A percentile compares a stretch with the other conserved stretches of the same genome.
Conservation (phyloP, 1,140 invertebrate genomes). For the Diploscapter pachys region DNA sequence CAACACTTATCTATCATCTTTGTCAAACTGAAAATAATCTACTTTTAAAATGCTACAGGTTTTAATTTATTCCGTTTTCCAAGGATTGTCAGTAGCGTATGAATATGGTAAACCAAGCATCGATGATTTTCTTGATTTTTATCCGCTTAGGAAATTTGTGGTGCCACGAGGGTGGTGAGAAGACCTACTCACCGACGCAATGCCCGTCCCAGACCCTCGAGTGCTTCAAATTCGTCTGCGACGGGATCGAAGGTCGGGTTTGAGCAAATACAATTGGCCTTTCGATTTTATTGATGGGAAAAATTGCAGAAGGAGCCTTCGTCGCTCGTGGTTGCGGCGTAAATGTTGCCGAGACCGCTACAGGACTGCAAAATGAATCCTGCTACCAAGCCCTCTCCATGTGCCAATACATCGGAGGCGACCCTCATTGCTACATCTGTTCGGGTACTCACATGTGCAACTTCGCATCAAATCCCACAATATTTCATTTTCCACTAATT, state of each 20-base stretch:
- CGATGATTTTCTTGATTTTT: too few species aligned
- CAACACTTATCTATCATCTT: too few species aligned
- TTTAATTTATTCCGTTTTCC: too few species aligned
- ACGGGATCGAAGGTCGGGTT: background rate
- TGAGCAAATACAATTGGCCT: background rate
- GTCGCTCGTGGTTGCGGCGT: constrained; percentile 33
- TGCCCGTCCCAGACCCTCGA: constrained; percentile 25
- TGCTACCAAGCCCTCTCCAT: constrained; percentile 28
- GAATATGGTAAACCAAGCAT: too few species aligned
- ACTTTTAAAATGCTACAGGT: too few species aligned
- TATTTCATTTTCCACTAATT: constrained; percentile 11
- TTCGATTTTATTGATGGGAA: constrained; percentile 5
- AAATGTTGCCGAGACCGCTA: constrained; percentile 13
- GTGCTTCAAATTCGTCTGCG: constrained; percentile 35
- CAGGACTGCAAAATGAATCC: constrained; percentile 32
- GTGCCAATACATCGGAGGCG: constrained; percentile 19
- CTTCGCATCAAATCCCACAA: constrained; percentile 8
- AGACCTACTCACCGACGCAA: constrained; percentile 21
- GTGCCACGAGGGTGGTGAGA: constrained; percentile 20
- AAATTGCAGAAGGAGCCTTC: constrained; percentile 24
- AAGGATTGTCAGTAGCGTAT: too few species aligned
- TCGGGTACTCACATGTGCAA: constrained; percentile 35
- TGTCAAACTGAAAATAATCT: too few species aligned
- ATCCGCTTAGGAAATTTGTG: constrained; percentile 7
- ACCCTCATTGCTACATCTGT: constrained; percentile 30